Evolutionary conservation across 2,113 vertebrate species (phyloP).

Genomic region (Miniopterus natalensis): DNA sequence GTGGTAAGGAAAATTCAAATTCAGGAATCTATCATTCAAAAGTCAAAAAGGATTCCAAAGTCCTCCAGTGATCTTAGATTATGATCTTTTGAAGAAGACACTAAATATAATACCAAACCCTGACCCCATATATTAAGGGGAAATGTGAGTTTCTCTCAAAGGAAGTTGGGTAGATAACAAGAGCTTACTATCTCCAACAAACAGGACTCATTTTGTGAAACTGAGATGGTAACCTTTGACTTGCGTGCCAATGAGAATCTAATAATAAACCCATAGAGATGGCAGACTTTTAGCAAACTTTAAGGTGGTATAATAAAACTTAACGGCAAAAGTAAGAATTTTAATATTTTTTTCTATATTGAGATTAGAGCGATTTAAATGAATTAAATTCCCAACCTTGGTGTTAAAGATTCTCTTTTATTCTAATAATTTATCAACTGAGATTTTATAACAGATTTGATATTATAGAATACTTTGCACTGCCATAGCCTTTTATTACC

Average conservation of each 20-base stretch:
- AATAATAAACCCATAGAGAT: constrained; percentile 29
- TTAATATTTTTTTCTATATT: background rate
- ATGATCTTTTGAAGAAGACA: background rate
- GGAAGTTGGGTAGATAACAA: background rate
- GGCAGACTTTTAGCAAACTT: background rate
- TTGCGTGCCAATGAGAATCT: background rate
- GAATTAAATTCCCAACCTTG: background rate
- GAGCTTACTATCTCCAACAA: background rate
- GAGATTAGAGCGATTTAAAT: background rate
- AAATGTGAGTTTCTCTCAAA: constrained; percentile 43
- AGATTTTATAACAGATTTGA: constrained; percentile 12
- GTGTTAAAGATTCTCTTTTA: constrained; percentile 30
- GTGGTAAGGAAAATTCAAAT: background rate
- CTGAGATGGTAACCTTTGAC: background rate
- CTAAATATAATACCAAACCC: background rate
- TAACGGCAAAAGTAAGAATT: constrained; percentile 39
- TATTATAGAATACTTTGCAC: background rate
- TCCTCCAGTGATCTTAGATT: background rate
- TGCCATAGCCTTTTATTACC: background rate
- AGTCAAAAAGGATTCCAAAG: background rate
- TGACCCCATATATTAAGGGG: background rate
- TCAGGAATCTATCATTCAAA: constrained; percentile 53
- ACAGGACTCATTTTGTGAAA: background rate
- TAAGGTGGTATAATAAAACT: background rate
- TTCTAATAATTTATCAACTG: background rate